Conservation (phyloP, 2,797 vertebrate genomes). For the Austrolebias charrua region DNA sequence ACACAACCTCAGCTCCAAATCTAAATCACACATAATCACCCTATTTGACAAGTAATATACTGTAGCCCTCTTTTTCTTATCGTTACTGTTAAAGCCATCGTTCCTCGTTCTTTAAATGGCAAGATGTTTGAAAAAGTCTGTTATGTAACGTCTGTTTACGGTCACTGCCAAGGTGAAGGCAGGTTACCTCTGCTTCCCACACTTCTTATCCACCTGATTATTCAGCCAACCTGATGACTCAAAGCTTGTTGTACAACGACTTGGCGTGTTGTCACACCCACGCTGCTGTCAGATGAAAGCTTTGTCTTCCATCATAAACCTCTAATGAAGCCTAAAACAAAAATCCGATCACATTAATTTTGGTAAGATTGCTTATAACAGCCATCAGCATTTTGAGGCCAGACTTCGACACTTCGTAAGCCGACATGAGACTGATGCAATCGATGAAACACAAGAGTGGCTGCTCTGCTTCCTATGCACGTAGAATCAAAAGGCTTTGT, state of each 20-base stretch:
- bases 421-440: slow-evolving; percentile 45
- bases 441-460: slow-evolving; percentile 30
- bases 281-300: slow-evolving; percentile 52
- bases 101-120: not conserved
- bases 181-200: slow-evolving; percentile 46
- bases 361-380: slow-evolving; percentile 17
- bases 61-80: not conserved
- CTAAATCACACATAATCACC: not conserved
- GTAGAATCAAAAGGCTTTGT: slow-evolving; percentile 14
- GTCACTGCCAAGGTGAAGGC: slow-evolving; percentile 36
- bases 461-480: slow-evolving; percentile 32
- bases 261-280: slow-evolving; percentile 51
- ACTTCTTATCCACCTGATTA: slow-evolving; percentile 51
- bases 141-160: slow-evolving; percentile 42
- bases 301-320: slow-evolving; percentile 37
- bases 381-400: slow-evolving; percentile 24
- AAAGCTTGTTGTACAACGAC: slow-evolving; percentile 45
- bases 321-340: slow-evolving; percentile 2
- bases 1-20: too few relatives aligned
- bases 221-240: slow-evolving; percentile 50
- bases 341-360: slow-evolving; percentile 16
- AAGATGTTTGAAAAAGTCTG: not conserved
- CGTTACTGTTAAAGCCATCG: slow-evolving; percentile 18
- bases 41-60: too few relatives aligned
- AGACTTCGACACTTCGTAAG: slow-evolving; percentile 24